These are phyloP conservation scores for Rattus rattus DNA, from an alignment of 2,113 vertebrate genomes.

Conservation along the genomic window DNA sequence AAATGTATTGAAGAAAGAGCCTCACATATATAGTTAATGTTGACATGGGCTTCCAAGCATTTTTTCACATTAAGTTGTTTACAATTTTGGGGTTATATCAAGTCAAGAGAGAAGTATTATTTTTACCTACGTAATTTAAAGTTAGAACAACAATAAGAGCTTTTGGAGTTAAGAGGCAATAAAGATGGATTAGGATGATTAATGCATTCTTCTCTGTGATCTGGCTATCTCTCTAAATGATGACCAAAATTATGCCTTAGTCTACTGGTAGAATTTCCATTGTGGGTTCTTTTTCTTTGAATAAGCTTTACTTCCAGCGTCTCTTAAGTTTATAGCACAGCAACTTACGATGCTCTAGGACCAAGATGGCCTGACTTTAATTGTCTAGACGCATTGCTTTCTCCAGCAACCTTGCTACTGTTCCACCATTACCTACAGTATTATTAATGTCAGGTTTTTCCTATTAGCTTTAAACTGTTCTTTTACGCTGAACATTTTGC, in stretches of 20 bases:
- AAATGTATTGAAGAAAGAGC: neutral
- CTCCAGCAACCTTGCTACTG: slow-evolving; percentile 76
- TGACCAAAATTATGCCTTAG: neutral
- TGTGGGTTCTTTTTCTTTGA: neutral
- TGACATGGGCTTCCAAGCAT: neutral
- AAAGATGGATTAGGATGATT: neutral
- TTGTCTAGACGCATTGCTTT: slow-evolving; percentile 84
- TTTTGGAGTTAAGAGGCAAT: slow-evolving; percentile 19
- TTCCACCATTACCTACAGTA: slow-evolving; percentile 75
- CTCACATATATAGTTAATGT: neutral
- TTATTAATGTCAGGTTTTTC: slow-evolving; percentile 83
- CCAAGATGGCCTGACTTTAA: slow-evolving; percentile 86
- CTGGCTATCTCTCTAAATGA: neutral
- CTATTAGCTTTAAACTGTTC: slow-evolving; percentile 81
- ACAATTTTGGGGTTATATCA: slow-evolving; percentile 1
- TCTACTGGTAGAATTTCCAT: neutral
- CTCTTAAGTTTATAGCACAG: slow-evolving; percentile 65
- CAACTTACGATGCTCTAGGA: slow-evolving; percentile 78
- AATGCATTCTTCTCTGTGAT: neutral
- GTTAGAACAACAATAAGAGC: slow-evolving; percentile 7
- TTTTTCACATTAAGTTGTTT: slow-evolving; percentile 22
- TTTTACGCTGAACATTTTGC: slow-evolving; percentile 72
- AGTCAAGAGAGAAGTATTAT: neutral
- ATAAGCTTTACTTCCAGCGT: slow-evolving; percentile 59
- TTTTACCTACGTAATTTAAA: slow-evolving; percentile 30